A percentile compares a stretch with the other conserved stretches of the same genome.
These are phyloP conservation scores for Selene dorsalis DNA, from an alignment of 2,797 vertebrate genomes.

Conservation along the genomic window DNA sequence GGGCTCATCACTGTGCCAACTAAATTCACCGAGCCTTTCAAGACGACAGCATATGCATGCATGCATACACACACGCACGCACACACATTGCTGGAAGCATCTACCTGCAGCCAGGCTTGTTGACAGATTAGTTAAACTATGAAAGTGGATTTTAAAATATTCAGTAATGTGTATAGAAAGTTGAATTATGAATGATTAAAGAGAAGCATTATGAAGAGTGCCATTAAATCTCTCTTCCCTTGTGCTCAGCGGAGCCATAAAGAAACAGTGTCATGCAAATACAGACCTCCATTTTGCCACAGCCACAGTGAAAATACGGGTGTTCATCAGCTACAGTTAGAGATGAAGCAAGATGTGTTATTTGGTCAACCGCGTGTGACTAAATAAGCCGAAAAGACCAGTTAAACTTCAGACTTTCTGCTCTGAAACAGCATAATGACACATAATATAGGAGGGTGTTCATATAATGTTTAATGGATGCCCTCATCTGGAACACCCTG, in stretches of 20 bases:
- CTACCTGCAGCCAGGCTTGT: constrained; percentile 24
- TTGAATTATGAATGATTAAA: constrained; percentile 70
- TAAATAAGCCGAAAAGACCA: constrained; percentile 10
- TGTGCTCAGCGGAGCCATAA: not conserved
- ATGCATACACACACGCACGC: not conserved
- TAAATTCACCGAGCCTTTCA: not conserved
- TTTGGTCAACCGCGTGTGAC: constrained; percentile 18
- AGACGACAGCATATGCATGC: not conserved
- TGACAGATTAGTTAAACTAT: constrained; percentile 30
- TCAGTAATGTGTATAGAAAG: constrained; percentile 55
- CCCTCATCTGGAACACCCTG: constrained; percentile 31
- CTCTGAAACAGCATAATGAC: constrained; percentile 15
- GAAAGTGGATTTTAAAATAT: constrained; percentile 55
- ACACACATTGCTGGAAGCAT: not conserved
- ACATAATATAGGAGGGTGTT: not conserved
- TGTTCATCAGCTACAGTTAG: not conserved
- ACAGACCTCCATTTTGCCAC: constrained; percentile 5
- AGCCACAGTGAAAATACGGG: constrained; percentile 2
- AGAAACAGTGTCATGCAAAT: constrained; percentile 37
- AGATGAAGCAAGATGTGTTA: not conserved
- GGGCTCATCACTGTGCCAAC: not conserved
- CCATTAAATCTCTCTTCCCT: constrained; percentile 39
- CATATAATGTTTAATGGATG: constrained; percentile 30
- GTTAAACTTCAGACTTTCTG: constrained; percentile 6
- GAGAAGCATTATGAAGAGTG: constrained; percentile 42